Evolutionary conservation across 1,140 invertebrate species (phyloP), one percentile per base, ranked within the genome.

Genomic region (Eumeta japonica): DNA sequence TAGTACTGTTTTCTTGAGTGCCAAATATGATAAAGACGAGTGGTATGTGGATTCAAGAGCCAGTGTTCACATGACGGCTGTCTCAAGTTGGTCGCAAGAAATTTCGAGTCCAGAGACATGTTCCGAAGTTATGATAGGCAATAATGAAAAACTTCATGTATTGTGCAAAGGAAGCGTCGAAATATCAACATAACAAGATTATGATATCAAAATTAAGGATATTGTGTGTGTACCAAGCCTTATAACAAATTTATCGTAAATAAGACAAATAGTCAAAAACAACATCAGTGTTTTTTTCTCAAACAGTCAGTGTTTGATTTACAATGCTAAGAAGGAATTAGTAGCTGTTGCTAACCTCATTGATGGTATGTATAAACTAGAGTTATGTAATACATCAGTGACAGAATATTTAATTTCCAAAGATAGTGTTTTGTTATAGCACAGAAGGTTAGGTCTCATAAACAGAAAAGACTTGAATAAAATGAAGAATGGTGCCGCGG

Each of bases 41-140:
- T 30, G 42, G 37, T 44, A 40, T 18, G 35, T 55, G 10, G 55
- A 61, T 30, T 55, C 48, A 10, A 51, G 46, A 0, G 51, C 51
- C 4, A 47, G 42, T 16, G 13, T 17, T 15, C 50, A 53, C 39
- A 28, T 54, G 27, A 57, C 39, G 9, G 20, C 37, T 1, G 47
- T 48, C 16, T 13, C 29, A 43, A 16, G 43, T 35, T 49, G 35
- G 38, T 18, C 27, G 12, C 4, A 4, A 20, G 14, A 35, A 3
- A 13, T 14, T 9, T 18, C 17, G 3, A 3, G 10, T 11, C 9
- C 17, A 20, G 18, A 4, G 10, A 35, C 5, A 12, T 12, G 20
- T 9, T 11, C 10, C 5, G 34, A 35, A 35, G 27, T 35, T 35
- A 13, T 35, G 10, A 20, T 35, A 13, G 34, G 18, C 4, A 24